Evolutionary conservation across 30 jellyfish, hydroid and myxozoan species (phyloP).

Genomic region (Chironex yamaguchii): DNA sequence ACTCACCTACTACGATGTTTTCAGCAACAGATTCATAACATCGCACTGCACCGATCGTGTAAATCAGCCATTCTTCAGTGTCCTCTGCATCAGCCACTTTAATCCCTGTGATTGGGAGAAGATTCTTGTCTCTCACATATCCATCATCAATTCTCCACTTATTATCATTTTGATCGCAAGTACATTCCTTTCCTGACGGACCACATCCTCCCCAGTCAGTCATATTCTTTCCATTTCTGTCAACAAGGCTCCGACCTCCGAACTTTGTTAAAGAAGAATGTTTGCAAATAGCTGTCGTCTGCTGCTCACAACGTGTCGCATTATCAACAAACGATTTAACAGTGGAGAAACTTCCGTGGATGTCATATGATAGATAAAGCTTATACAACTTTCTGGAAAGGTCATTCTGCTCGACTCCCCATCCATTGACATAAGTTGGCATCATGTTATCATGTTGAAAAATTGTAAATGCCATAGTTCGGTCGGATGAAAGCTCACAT

Average conservation of each 20-base stretch:
- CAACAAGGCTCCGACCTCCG: neutral
- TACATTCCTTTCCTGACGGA: neutral
- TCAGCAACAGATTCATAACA: too few relatives aligned
- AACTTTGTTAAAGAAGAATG: neutral
- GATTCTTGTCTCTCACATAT: neutral
- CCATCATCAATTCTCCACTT: neutral
- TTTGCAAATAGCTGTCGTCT: neutral
- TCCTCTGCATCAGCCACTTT: neutral
- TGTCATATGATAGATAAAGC: neutral
- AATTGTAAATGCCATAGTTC: neutral
- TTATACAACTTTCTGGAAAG: neutral
- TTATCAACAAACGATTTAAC: too few relatives aligned
- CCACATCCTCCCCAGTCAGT: slow-evolving; percentile 1
- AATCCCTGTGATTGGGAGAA: neutral
- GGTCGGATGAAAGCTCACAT: neutral
- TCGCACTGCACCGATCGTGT: neutral
- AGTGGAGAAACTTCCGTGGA: neutral
- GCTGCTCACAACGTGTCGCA: neutral
- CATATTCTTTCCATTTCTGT: neutral
- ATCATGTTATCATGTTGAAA: neutral
- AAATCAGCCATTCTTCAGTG: neutral
- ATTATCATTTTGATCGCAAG: neutral
- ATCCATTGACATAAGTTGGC: neutral
- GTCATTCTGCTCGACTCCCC: neutral
- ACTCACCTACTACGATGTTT: too few relatives aligned